Conservation (phyloP, 1,140 invertebrate species). For the Eciton burchellii region DNA sequence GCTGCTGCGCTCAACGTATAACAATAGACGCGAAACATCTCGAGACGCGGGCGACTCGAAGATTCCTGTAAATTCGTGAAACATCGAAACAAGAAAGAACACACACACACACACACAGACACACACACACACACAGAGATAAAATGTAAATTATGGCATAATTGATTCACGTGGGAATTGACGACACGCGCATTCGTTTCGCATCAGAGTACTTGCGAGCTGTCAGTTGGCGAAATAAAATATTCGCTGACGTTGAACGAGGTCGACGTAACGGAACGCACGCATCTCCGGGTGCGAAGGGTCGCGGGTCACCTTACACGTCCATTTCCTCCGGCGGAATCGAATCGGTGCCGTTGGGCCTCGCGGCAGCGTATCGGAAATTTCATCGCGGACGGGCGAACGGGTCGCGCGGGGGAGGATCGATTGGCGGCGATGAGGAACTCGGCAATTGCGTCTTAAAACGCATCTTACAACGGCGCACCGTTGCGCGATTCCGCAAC, state of each 20-base stretch:
- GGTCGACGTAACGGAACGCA: not conserved
- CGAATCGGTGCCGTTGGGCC: not conserved
- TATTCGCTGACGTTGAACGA: not conserved
- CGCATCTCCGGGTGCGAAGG: not conserved
- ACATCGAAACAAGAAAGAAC: too few species aligned
- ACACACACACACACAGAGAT: too few species aligned
- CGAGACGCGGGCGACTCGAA: too few species aligned
- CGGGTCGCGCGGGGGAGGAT: slow-evolving; percentile 71
- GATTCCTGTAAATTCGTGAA: too few species aligned
- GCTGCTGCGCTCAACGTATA: too few species aligned
- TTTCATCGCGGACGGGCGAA: slow-evolving; percentile 71
- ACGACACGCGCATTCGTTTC: too few species aligned
- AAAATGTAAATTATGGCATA: not conserved
- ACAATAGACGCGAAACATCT: too few species aligned
- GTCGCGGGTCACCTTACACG: not conserved
- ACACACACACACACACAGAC: too few species aligned
- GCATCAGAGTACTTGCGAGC: too few species aligned
- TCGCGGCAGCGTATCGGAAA: slow-evolving; percentile 79
- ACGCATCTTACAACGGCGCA: slow-evolving; percentile 62
- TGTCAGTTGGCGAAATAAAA: not conserved
- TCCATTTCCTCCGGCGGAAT: slow-evolving; percentile 16
- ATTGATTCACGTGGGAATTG: not conserved
- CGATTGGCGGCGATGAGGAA: slow-evolving; percentile 78
- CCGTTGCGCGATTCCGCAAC: not conserved
- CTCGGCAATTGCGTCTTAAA: slow-evolving; percentile 80